Evolutionary conservation across 2,113 vertebrate genomes (phyloP), one percentile per base, ranked within the genome.

Genomic region (Dryoscopus gambensis): DNA sequence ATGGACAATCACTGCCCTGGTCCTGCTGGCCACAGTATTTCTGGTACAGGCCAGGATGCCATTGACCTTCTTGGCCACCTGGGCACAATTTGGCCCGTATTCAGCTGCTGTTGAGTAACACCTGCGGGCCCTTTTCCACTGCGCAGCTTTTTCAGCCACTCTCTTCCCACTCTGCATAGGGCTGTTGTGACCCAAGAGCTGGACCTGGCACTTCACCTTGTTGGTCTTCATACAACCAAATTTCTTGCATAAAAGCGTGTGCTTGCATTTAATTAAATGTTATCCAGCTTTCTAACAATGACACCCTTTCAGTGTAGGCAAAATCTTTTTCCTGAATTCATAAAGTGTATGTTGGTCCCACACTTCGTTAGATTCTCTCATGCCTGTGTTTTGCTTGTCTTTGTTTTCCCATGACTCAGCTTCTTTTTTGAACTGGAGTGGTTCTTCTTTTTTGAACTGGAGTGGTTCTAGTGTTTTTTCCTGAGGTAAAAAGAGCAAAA

Each of bases 1-100:
- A 23, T 0, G 0, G 10, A 24, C 19, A 15, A 40, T 49, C 42
- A n/a, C n/a, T 85, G 23, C 30, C 20, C 35, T 40, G 6, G 35
- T 57, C 24, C 50, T 65, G 42, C 30, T 57, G 20, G 35, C 35
- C 42, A 56, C 30, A 13, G 12, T 56, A 3, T 56, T 65, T n/a
- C 60, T 85, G 30, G 25, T 49, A 30, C 16, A 20, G 24, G 24
- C 24, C 42, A 65, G 50, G 50, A 19, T 65, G 11, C 35, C n/a
- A 49, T 3, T 65, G 70, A 15, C 19, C 22, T 40, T n/a, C 37
- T 49, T 56, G 70, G 35, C 35, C 50, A 40, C 35, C 35, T 49
- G 60, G 50, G 24, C 30, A 49, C 24, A 23, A 7, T 55, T 42
- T 75, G 35, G 10, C 42, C 75, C 15, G 4, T 49, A 30, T 65